Evolutionary conservation across 2,888 invertebrate genomes (phyloP).

Genomic region (Leucophenga maculata): DNA sequence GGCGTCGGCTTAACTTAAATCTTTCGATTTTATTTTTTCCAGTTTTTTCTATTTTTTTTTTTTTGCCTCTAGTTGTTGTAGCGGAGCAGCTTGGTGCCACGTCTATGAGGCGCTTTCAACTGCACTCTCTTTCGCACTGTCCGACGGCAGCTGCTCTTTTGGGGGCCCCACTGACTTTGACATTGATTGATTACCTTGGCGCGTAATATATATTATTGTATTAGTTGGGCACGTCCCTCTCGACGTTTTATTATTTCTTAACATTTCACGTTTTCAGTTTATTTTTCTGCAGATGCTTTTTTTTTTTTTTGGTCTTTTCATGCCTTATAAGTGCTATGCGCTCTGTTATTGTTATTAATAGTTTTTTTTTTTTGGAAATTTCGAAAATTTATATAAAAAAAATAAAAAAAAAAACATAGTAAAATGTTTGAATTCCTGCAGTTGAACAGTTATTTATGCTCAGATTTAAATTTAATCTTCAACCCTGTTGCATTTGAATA

Average conservation of each 20-base stretch:
- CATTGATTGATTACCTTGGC: conserved; percentile 60
- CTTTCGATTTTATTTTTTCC: conserved; percentile 32
- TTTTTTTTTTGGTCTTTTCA: background rate
- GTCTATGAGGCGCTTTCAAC: background rate
- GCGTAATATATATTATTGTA: conserved; percentile 65
- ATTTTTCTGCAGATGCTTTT: background rate
- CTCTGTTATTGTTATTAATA: background rate
- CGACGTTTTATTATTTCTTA: background rate
- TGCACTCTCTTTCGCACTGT: background rate
- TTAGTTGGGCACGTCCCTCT: conserved; percentile 37
- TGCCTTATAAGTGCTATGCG: background rate
- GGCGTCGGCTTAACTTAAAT: conserved; percentile 53
- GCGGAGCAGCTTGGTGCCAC: background rate
- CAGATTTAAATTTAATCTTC: no score
- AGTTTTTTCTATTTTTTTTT: background rate
- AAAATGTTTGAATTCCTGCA: no score
- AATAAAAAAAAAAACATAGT: background rate
- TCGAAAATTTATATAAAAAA: background rate
- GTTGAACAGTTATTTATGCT: no score
- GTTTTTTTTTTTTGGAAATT: background rate
- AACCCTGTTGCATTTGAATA: no score
- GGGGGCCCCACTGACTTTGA: conserved; percentile 51
- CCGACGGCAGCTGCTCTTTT: conserved; percentile 20
- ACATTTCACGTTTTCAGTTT: background rate
- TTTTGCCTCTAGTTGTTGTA: background rate